These are phyloP conservation scores for Diarsia brunnea DNA, from an alignment of 2,888 invertebrate genomes.

Conservation along the genomic window DNA sequence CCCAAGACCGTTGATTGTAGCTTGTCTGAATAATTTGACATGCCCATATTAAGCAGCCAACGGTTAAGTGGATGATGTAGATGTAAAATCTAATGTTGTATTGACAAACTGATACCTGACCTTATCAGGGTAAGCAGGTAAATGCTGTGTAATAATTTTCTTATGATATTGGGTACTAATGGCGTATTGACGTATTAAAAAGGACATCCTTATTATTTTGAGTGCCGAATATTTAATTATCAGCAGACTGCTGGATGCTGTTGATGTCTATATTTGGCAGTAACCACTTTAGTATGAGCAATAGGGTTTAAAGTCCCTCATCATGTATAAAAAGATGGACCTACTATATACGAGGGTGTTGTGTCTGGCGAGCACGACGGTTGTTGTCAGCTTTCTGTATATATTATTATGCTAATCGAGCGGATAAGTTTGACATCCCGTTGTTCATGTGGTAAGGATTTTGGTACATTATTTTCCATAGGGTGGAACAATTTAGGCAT, in stretches of 20 bases:
- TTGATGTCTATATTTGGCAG: background rate
- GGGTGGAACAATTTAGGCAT: background rate
- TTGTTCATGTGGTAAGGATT: background rate
- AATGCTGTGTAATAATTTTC: constrained; percentile 16
- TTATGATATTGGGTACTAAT: constrained; percentile 13
- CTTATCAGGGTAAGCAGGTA: background rate
- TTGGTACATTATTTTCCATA: background rate
- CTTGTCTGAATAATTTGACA: constrained; percentile 37
- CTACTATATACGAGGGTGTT: background rate
- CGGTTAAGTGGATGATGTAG: constrained; percentile 20
- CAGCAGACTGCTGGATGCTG: background rate
- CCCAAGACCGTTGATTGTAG: constrained; percentile 30
- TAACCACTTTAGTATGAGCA: background rate
- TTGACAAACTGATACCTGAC: constrained; percentile 3
- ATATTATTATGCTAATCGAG: background rate
- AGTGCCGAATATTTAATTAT: background rate
- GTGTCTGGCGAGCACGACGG: background rate
- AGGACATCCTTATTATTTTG: constrained; percentile 31
- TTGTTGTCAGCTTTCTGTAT: background rate
- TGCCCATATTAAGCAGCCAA: constrained; percentile 2
- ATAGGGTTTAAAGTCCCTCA: background rate
- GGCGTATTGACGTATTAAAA: constrained; percentile 1
- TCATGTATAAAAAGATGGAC: background rate
- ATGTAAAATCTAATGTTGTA: constrained; percentile 51
- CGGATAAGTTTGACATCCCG: background rate